phyloP scores from a whole-genome alignment of 2,888 invertebrate species.

The Drosophila stalkeri region DNA sequence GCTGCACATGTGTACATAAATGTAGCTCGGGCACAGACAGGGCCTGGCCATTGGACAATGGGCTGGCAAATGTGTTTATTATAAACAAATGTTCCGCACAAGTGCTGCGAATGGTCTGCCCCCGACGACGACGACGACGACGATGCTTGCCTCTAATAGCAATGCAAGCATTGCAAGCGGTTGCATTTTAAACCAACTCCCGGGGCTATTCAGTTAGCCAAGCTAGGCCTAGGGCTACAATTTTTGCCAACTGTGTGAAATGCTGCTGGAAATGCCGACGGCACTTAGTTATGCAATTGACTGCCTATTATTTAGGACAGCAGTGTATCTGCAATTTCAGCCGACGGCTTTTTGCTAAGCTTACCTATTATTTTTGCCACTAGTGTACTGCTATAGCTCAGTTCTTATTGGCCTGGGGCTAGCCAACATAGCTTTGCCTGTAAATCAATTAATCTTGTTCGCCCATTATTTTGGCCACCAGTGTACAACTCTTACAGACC shows the following conservation, averaged over 20 bases:
- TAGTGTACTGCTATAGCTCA: neutral
- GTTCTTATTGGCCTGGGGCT: too few relatives aligned
- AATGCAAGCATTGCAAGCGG: slow-evolving; percentile 27
- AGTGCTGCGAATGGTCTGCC: slow-evolving; percentile 13
- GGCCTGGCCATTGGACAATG: slow-evolving; percentile 39
- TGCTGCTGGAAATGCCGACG: neutral
- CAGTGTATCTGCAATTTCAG: neutral
- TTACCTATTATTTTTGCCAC: neutral
- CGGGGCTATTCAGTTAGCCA: neutral
- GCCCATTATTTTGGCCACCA: neutral
- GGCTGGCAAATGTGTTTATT: slow-evolving; percentile 76
- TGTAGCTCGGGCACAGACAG: slow-evolving; percentile 56
- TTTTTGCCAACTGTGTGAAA: neutral
- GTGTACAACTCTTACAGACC: neutral
- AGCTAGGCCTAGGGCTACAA: neutral
- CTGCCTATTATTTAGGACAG: neutral
- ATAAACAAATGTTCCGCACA: slow-evolving; percentile 74
- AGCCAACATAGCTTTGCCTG: too few relatives aligned
- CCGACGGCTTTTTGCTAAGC: neutral
- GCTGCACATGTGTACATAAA: slow-evolving; percentile 71
- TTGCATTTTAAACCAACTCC: slow-evolving; percentile 8
- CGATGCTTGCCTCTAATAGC: slow-evolving; percentile 24
- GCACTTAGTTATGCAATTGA: neutral
- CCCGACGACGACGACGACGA: slow-evolving; percentile 23
- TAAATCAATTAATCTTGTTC: neutral